Evolutionary conservation across 2,113 vertebrate genomes (phyloP).

Genomic region (Anoura caudifer): DNA sequence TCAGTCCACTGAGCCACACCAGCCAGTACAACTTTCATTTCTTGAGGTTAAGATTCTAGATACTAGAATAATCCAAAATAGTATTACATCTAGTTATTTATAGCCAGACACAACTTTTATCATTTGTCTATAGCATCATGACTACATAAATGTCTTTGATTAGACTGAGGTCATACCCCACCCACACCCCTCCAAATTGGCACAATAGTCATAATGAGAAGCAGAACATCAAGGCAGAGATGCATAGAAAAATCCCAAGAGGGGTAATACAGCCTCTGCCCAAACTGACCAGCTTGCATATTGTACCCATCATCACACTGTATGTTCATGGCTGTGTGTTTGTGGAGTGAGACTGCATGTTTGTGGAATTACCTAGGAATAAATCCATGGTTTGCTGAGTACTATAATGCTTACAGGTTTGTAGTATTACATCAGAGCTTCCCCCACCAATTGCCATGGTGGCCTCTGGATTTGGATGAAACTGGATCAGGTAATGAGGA

Average conservation of each 20-base stretch:
- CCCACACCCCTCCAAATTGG: not conserved
- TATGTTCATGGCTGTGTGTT: too few species aligned
- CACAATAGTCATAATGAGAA: not conserved
- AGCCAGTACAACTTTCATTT: too few species aligned
- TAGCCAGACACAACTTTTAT: not conserved
- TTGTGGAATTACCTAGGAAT: conserved; percentile 4
- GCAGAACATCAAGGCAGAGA: not conserved
- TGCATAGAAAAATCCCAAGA: not conserved
- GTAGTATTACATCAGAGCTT: not conserved
- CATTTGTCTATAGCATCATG: not conserved
- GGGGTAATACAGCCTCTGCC: not conserved
- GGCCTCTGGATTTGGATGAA: conserved; percentile 62
- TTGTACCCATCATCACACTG: not conserved
- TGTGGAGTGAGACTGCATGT: not conserved
- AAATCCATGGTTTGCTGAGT: not conserved
- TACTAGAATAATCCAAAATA: not conserved
- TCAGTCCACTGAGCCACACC: too few species aligned
- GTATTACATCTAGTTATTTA: not conserved
- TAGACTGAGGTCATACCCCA: not conserved
- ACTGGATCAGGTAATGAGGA: not conserved
- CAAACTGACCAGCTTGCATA: not conserved
- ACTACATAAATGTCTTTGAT: not conserved
- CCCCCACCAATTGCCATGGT: conserved; percentile 58
- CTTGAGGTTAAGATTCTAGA: not conserved
- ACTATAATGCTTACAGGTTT: not conserved